Evolutionary conservation across 2,888 invertebrate species (phyloP).

Genomic region (Thereva unica): DNA sequence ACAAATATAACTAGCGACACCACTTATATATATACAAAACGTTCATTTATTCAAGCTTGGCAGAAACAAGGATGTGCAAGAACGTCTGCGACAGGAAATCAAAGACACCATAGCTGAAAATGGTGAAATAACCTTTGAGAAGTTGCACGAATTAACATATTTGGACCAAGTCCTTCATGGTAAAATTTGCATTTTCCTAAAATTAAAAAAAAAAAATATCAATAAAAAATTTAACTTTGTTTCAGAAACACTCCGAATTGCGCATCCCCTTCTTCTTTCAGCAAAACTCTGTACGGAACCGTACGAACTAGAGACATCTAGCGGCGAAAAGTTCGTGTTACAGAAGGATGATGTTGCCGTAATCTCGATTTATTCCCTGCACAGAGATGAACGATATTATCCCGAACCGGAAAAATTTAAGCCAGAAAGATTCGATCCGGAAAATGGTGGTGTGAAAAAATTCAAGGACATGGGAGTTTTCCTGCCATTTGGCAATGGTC

Average conservation of each 20-base stretch:
- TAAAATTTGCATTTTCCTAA: slow-evolving; percentile 32
- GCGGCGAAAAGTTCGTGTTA: slow-evolving; percentile 42
- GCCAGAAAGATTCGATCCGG: slow-evolving; percentile 60
- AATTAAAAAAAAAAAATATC: not conserved
- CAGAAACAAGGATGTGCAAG: slow-evolving; percentile 46
- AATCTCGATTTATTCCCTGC: slow-evolving; percentile 50
- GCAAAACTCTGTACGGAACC: slow-evolving; percentile 48
- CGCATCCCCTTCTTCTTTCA: slow-evolving; percentile 46
- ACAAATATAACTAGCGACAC: no score
- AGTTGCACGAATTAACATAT: slow-evolving; percentile 48
- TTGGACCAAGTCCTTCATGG: slow-evolving; percentile 50
- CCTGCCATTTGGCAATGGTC: slow-evolving; percentile 57
- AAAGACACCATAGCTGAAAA: slow-evolving; percentile 41
- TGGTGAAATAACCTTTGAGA: slow-evolving; percentile 46
- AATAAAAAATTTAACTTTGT: not conserved
- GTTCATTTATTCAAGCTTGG: slow-evolving; percentile 44
- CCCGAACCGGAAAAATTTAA: slow-evolving; percentile 61
- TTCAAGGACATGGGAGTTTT: slow-evolving; percentile 49
- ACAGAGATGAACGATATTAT: slow-evolving; percentile 59
- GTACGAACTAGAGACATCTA: slow-evolving; percentile 42
- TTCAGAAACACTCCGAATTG: slow-evolving; percentile 51
- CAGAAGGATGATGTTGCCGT: slow-evolving; percentile 43
- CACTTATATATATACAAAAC: no score
- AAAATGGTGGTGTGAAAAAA: slow-evolving; percentile 47
- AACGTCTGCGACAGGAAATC: slow-evolving; percentile 48